Evolutionary conservation across 2,888 invertebrate species (phyloP).

Genomic region (Muscina levida): DNA sequence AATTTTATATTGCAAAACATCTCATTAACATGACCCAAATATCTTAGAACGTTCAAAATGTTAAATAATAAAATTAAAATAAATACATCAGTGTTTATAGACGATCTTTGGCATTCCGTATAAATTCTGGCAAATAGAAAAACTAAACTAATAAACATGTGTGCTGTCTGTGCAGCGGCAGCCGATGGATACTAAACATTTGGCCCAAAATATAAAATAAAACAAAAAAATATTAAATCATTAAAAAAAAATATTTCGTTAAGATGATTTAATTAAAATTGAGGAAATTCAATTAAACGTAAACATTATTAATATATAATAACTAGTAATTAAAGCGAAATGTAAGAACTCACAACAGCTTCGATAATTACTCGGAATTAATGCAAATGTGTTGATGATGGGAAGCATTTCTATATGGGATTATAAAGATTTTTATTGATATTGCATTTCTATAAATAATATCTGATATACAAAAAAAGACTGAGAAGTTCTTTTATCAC

Average conservation of each 20-base stretch:
- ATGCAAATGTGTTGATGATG: neutral
- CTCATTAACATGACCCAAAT: constrained; percentile 53
- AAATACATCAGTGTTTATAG: constrained; percentile 1
- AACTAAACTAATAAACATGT: constrained; percentile 17
- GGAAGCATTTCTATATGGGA: neutral
- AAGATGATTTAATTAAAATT: constrained; percentile 47
- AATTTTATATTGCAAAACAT: constrained; percentile 23
- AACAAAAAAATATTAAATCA: neutral
- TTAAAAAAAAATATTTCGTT: too few species aligned
- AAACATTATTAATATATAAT: constrained; percentile 14
- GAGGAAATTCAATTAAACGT: constrained; percentile 1
- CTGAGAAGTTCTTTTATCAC: too few species aligned
- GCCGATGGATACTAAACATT: constrained; percentile 39
- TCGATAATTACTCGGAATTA: too few species aligned
- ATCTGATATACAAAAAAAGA: too few species aligned
- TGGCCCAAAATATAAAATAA: neutral
- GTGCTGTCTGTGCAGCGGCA: too few species aligned
- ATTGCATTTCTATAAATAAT: too few species aligned
- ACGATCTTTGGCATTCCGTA: constrained; percentile 1
- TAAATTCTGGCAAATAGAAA: constrained; percentile 21
- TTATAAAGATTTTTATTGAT: too few species aligned
- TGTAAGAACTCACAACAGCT: too few species aligned
- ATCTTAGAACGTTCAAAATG: constrained; percentile 12
- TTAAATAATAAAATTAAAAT: constrained; percentile 4
- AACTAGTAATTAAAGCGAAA: neutral